Evolutionary conservation across 1,140 invertebrate genomes (phyloP).

Genomic region (Subanguina moxae): DNA sequence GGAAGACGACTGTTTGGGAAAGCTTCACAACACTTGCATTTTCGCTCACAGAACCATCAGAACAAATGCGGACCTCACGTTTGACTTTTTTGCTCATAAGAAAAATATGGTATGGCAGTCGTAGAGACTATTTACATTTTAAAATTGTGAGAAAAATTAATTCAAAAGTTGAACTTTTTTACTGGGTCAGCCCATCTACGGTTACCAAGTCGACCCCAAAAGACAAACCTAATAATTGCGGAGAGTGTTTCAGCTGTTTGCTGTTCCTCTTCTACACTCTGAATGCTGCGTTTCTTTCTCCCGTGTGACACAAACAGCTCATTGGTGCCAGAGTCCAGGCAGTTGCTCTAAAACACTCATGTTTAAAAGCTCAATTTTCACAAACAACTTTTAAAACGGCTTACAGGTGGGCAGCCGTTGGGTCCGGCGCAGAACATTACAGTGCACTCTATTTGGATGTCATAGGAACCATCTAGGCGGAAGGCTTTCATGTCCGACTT

Average conservation of each 20-base stretch:
- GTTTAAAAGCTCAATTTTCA: neutral
- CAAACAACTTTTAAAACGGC: constrained; percentile 1
- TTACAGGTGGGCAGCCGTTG: constrained; percentile 57
- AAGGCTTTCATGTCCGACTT: constrained; percentile 58
- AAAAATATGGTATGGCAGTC: no score
- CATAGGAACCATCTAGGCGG: constrained; percentile 58
- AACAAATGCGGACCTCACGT: no score
- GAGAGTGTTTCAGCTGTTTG: constrained; percentile 52
- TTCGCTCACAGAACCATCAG: no score
- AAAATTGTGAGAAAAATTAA: no score
- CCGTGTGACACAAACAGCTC: constrained; percentile 58
- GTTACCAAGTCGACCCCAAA: no score
- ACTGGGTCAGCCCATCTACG: no score
- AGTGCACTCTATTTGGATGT: constrained; percentile 57
- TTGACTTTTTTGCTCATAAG: no score
- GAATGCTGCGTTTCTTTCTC: constrained; percentile 50
- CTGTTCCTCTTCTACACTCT: constrained; percentile 10
- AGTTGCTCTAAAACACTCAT: constrained; percentile 57
- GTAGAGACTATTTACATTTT: no score
- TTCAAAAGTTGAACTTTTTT: no score
- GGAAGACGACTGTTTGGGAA: no score
- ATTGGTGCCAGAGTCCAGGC: constrained; percentile 58
- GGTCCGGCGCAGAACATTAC: constrained; percentile 59
- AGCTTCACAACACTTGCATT: no score
- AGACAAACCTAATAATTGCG: constrained; percentile 45